These are phyloP conservation scores for Strigamia maritima DNA, from an alignment of 2,888 invertebrate species.

Conservation along the genomic window DNA sequence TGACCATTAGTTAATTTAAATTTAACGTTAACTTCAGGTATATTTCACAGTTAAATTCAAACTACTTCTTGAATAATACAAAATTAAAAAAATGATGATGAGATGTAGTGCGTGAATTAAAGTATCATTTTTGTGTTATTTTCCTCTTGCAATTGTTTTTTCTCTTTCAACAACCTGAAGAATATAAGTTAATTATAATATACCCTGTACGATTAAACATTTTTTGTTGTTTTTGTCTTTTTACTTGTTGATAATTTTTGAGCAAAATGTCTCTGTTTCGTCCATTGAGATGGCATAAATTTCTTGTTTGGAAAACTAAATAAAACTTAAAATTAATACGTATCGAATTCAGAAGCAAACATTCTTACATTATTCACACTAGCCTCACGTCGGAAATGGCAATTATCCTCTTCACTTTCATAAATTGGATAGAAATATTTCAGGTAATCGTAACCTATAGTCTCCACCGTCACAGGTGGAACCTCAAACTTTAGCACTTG, in stretches of 20 bases:
- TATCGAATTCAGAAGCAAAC: not conserved
- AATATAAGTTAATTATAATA: not conserved
- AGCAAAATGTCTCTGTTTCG: not conserved
- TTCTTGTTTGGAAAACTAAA: not conserved
- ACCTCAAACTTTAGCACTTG: not conserved
- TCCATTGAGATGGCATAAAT: not conserved
- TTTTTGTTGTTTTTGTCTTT: not conserved
- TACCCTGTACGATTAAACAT: too few relatives aligned
- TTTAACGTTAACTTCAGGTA: not conserved
- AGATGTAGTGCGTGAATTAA: not conserved
- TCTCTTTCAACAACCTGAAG: not conserved
- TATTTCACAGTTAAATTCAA: too few relatives aligned
- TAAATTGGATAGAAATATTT: not conserved
- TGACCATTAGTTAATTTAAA: conserved; percentile 42
- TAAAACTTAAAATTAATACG: not conserved
- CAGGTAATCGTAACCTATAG: not conserved
- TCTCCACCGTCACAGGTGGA: not conserved
- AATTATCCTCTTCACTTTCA: not conserved
- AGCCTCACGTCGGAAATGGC: not conserved
- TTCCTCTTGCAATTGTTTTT: not conserved
- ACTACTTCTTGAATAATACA: too few relatives aligned
- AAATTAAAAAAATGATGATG: not conserved
- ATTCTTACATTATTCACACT: not conserved
- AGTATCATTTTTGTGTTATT: not conserved
- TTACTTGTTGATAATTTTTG: not conserved